Base-by-base conservation (phyloP, 2,888 invertebrate species). In the Cataglyphis livida region DNA sequence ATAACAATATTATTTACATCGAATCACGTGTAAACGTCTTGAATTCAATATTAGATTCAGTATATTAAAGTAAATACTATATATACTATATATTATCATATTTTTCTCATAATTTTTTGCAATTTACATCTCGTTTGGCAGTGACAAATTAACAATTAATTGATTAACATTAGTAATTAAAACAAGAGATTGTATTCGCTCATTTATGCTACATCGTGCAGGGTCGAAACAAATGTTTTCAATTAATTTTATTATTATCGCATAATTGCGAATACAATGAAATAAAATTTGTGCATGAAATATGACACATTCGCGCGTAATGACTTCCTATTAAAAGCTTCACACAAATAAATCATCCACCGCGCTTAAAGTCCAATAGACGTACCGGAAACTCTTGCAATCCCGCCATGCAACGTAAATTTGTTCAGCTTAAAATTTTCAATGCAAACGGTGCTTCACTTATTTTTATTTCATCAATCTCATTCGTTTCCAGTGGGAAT, bases 301-400 rank as follows among this genome's bases (percentile, higher is more conserved):
- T 15, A 41, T 73, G 59, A 59, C 73, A 71, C 73, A 79, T 73
- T 73, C 32, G 44, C 78, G 7, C 73, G 57, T 79, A 79, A 79
- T 79, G 78, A 79, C 73, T 59, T 15, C 21, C 73, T 73, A 79
- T 79, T 79, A 79, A 79, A 79, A 79, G 59, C 73, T 71, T 21
- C 9, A 32, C 59, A 12, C 57, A 44, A 78, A 70, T 79, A 59
- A 79, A 71, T 79, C 78, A 79, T 59, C 59, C 35, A 9, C 59
- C 32, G 7, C 57, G 59, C 18, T 70, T 59, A 35, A 70, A 51
- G 28, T 12, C 18, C 10, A 32, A 32, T 59, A 71, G 32, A 57
- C 73, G 38, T 35, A 44, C 21, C 59, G 44, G 35, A 70, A 71
- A 71, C 59, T 78, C 78, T 71, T 44, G 41, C 57, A 44, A n/a